Evolutionary conservation across 2,888 invertebrate species (phyloP).

Genomic region (Drepanosiphum platanoidis): DNA sequence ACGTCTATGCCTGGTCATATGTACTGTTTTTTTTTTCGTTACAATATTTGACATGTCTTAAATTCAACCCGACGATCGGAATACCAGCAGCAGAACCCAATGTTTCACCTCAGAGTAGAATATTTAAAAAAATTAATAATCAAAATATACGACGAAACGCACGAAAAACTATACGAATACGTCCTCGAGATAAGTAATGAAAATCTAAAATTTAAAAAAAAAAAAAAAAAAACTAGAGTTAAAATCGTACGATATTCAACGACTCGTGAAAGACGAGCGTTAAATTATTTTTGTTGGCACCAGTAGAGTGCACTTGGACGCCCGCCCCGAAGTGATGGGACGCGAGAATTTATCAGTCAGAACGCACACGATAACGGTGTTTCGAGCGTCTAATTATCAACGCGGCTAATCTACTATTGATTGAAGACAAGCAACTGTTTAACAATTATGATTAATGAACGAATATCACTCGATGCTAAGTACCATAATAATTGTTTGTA

Average conservation of each 20-base stretch:
- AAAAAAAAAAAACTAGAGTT: neutral
- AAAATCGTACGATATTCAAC: neutral
- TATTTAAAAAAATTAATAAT: too few relatives aligned
- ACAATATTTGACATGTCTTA: too few relatives aligned
- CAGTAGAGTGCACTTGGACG: neutral
- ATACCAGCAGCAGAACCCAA: too few relatives aligned
- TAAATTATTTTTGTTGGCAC: neutral
- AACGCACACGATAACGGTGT: neutral
- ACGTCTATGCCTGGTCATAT: too few relatives aligned
- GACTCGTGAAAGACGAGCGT: neutral
- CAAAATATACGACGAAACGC: too few relatives aligned
- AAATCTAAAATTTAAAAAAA: neutral
- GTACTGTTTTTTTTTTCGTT: too few relatives aligned
- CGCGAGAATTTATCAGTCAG: neutral
- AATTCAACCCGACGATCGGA: too few relatives aligned
- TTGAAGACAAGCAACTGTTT: neutral
- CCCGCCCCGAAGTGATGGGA: neutral
- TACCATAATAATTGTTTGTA: neutral
- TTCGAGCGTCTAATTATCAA: neutral
- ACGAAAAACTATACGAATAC: too few relatives aligned
- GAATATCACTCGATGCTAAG: neutral
- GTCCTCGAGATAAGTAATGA: too few relatives aligned
- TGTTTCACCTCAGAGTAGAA: too few relatives aligned
- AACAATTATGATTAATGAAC: neutral
- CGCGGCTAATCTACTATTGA: neutral